These are phyloP conservation scores for Carapus acus DNA, from an alignment of 2,797 vertebrate genomes.

Conservation along the genomic window DNA sequence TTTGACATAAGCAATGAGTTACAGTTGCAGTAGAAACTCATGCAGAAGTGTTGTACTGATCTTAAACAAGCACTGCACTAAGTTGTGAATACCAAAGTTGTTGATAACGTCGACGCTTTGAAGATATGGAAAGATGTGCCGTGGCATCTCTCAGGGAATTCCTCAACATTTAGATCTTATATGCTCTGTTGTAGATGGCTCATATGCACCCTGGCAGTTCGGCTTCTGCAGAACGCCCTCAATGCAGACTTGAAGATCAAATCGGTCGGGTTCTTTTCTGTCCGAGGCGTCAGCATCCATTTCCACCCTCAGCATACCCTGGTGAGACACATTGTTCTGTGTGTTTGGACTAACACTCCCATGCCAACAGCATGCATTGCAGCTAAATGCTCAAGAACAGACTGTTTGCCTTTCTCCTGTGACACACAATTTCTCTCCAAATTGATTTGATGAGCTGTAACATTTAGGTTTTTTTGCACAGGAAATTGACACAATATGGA, in stretches of 20 bases:
- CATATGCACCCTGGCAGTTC: slow-evolving; percentile 76
- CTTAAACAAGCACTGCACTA: too few relatives aligned
- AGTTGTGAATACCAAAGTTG: too few relatives aligned
- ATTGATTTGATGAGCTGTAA: slow-evolving; percentile 1
- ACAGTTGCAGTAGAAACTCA: too few relatives aligned
- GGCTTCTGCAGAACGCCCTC: slow-evolving; percentile 80
- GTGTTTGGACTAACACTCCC: not conserved
- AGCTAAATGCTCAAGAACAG: not conserved
- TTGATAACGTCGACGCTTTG: too few relatives aligned
- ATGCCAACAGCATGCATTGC: not conserved
- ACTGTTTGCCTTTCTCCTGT: not conserved
- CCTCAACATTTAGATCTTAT: too few relatives aligned
- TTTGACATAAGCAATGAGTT: too few relatives aligned
- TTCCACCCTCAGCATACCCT: slow-evolving; percentile 88
- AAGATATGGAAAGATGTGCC: too few relatives aligned
- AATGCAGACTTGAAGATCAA: slow-evolving; percentile 88
- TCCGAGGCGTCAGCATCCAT: slow-evolving; percentile 86
- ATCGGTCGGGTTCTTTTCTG: slow-evolving; percentile 86
- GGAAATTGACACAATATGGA: slow-evolving; percentile 95
- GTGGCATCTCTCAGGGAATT: too few relatives aligned
- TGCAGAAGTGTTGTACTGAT: too few relatives aligned
- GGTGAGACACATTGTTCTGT: slow-evolving; percentile 71
- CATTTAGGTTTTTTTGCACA: slow-evolving; percentile 49
- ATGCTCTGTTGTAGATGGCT: too few relatives aligned
- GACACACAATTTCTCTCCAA: not conserved